Base-by-base conservation (phyloP, 2,797 vertebrate genomes). In the Poeciliopsis paucimaculata region DNA sequence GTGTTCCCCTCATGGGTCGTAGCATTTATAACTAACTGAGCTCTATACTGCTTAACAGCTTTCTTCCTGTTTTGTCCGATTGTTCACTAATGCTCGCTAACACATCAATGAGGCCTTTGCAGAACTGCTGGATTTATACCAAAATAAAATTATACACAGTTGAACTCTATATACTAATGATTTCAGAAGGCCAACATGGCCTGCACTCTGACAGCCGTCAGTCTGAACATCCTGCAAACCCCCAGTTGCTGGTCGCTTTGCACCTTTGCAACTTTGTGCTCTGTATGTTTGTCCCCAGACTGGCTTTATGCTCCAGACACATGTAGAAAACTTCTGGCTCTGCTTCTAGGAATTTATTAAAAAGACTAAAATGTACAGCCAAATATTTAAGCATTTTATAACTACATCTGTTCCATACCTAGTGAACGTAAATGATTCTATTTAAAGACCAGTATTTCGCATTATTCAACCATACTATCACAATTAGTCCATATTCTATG, bases 111-210 rank as follows among this genome's bases (percentile, higher is more conserved):
- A 45, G 23, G 39, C 68, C 41, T 71, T 28, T 12, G 7, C 41
- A 45, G 68, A 71, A 12, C 36, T 3, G 20, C 11, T 68, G 66
- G 36, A 68, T 68, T 41, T 41, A 39, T 39, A 5, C 20, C 23
- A 23, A 12, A 36, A 66, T 41, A 1, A 39, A 39, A 68, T 43
- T 16, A 43, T 36, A n/a, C 39, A 71, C 26, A 8, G 2, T n/a
- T n/a, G 68, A 12, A n/a, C 39, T 71, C 13, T 7, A 15, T 71
- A 16, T 71, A 15, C 68, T 16, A 45, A 0, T 43, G 5, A 71
- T 45, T 45, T 43, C 26, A 6, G 26, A 70, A 43, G 71, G 55
- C 31, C 70, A 72, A 39, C 70, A 73, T 79, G 60, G 64, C 87
- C 73, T 36, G n/a, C 62, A 75, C 68, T 60, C 79, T 53, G 34